These are phyloP conservation scores for Calycopis cecrops DNA, from an alignment of 1,140 invertebrate genomes.

Conservation along the genomic window DNA sequence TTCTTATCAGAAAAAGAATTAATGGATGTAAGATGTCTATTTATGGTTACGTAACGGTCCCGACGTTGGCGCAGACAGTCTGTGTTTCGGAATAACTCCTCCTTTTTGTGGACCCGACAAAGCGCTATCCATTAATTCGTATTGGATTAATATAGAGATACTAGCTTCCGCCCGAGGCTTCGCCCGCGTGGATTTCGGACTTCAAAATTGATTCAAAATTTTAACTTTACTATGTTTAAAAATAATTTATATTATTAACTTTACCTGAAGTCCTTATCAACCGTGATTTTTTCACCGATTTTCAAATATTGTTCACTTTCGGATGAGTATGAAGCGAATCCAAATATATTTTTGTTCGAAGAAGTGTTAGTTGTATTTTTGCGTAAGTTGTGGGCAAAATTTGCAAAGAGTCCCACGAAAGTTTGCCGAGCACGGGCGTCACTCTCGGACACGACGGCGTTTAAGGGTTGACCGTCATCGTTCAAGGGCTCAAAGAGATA, in stretches of 20 bases:
- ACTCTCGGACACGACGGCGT: conserved; percentile 48
- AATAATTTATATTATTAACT: neutral
- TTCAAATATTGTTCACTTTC: conserved; percentile 52
- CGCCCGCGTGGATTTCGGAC: too few species aligned
- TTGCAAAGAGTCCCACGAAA: conserved; percentile 79
- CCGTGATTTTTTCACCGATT: conserved; percentile 41
- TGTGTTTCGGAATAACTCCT: neutral
- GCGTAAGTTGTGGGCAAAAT: conserved; percentile 76
- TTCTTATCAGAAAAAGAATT: too few species aligned
- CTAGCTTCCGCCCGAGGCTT: neutral
- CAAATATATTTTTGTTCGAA: conserved; percentile 23
- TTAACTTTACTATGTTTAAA: neutral
- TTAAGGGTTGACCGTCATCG: conserved; percentile 74
- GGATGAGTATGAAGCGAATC: conserved; percentile 35
- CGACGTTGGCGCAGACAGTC: too few species aligned
- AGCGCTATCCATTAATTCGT: too few species aligned
- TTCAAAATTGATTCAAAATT: too few species aligned
- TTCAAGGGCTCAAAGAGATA: conserved; percentile 81
- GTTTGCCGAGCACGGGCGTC: conserved; percentile 78
- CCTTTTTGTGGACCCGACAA: too few species aligned
- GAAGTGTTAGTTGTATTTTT: conserved; percentile 16
- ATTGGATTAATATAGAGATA: too few species aligned
- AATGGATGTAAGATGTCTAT: too few species aligned
- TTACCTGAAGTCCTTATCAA: conserved; percentile 61
- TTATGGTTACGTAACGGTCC: too few species aligned